Base-by-base conservation (phyloP, 1,140 invertebrate genomes). In the Grapholita molesta region DNA sequence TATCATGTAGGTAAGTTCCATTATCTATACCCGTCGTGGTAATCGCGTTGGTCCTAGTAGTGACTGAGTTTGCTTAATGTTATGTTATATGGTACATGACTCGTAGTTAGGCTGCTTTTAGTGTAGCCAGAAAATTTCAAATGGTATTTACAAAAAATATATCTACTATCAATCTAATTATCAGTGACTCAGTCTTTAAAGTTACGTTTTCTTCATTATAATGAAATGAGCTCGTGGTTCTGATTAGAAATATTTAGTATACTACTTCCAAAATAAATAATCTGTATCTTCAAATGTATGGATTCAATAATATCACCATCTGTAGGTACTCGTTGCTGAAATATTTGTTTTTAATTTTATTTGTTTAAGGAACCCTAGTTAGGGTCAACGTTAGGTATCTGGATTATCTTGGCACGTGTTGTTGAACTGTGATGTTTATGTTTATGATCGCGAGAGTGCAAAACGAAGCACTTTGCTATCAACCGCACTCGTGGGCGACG, bases 401-500 rank as follows among this genome's bases (percentile, higher is more conserved):
- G 32, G 55, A 61, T 61, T 61, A 61, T 28, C 25, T 61, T 61
- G 55, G 55, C 55, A 61, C 55, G 55, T 61, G 55, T 61, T 30
- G 55, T 32, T 61, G 55, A 61, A 61, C 55, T 61, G 55, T 61
- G 55, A 28, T 61, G 55, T 61, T 61, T 61, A 61, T 61, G 55
- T 61, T 61, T 61, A 61, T 61, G 55, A 30, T 61, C 55, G 55
- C 55, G 55, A 61, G 55, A 61, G 55, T 61, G 55, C 55, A 61
- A 61, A 61, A 61, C 55, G 55, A 32, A 61, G 55, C 55, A 61
- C 55, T 61, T 61, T 61, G 55, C 28, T 61, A 61, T 61, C 55
- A 61, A 25, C 55, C 55, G 28, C n/a, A 25, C 55, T 32, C 55
- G 55, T 61, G 55, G 55, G 55, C 24, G 55, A 61, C 25, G 11